Percentiles rank a stretch among this genome's conserved stretches.
These are phyloP conservation scores for Drosophila robusta DNA, from an alignment of 2,888 invertebrate species.

Conservation along the genomic window DNA sequence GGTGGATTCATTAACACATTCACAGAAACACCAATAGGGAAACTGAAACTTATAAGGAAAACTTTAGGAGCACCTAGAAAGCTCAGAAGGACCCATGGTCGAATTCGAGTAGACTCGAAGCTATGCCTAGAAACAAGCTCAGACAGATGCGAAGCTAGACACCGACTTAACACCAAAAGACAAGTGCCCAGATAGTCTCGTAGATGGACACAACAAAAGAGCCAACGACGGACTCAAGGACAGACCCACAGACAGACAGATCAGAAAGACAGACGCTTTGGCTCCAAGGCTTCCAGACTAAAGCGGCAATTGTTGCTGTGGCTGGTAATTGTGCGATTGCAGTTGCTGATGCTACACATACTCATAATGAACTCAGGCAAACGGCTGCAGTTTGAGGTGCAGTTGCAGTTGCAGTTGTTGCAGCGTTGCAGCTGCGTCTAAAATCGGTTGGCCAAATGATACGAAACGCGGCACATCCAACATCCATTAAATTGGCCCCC, in stretches of 20 bases:
- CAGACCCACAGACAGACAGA: background rate
- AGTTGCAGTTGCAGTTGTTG: conserved; percentile 26
- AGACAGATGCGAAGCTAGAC: no score
- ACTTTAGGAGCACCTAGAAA: no score
- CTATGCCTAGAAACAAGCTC: no score
- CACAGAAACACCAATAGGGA: no score
- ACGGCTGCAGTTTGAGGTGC: conserved; percentile 16
- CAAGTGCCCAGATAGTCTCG: background rate
- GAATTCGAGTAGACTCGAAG: no score
- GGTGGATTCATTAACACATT: no score
- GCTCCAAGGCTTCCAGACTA: conserved; percentile 7
- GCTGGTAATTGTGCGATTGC: conserved; percentile 25
- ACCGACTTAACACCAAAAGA: background rate
- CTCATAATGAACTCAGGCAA: conserved; percentile 28
- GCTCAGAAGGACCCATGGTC: no score
- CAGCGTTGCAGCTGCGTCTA: conserved; percentile 65
- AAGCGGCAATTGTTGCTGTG: no score
- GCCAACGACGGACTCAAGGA: background rate
- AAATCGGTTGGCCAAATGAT: conserved; percentile 54
- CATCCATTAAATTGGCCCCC: conserved; percentile 64
- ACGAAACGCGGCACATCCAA: conserved; percentile 67
- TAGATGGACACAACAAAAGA: background rate
- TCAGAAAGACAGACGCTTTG: background rate
- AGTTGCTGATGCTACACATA: conserved; percentile 44
- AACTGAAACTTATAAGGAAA: no score